Evolutionary conservation across 2,113 vertebrate genomes (phyloP).

Genomic region (Bungarus multicinctus): DNA sequence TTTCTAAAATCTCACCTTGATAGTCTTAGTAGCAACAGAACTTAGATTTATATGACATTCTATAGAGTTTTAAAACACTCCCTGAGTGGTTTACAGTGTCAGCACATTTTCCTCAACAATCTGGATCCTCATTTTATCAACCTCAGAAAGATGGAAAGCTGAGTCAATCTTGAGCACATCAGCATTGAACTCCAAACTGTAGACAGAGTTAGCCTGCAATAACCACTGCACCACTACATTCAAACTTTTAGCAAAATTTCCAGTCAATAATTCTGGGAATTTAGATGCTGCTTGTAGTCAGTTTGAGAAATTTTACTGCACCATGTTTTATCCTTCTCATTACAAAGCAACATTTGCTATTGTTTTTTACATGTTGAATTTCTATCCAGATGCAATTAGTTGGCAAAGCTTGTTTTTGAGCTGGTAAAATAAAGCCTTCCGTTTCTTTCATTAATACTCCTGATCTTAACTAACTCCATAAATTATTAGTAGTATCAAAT

Average conservation of each 20-base stretch:
- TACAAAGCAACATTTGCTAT: not conserved
- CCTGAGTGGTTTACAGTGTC: not conserved
- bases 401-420: not conserved
- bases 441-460: not conserved
- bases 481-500: not conserved
- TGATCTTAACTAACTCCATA: not conserved
- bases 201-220: not conserved
- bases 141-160: not conserved
- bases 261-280: not conserved
- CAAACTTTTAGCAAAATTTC: not conserved
- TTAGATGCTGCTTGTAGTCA: not conserved
- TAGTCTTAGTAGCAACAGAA: not conserved
- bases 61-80: not conserved
- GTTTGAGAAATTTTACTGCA: not conserved
- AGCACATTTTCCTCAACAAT: not conserved
- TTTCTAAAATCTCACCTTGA: not conserved
- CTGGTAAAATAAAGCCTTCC: not conserved
- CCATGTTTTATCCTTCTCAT: no score
- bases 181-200: not conserved
- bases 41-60: not conserved
- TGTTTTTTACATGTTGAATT: not conserved
- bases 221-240: not conserved
- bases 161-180: not conserved
- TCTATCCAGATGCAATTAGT: not conserved
- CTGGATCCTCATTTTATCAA: not conserved